Percentiles rank a stretch among this genome's conserved stretches.
phyloP scores from a whole-genome alignment of 2,797 vertebrate species.

The Tenualosa ilisha region DNA sequence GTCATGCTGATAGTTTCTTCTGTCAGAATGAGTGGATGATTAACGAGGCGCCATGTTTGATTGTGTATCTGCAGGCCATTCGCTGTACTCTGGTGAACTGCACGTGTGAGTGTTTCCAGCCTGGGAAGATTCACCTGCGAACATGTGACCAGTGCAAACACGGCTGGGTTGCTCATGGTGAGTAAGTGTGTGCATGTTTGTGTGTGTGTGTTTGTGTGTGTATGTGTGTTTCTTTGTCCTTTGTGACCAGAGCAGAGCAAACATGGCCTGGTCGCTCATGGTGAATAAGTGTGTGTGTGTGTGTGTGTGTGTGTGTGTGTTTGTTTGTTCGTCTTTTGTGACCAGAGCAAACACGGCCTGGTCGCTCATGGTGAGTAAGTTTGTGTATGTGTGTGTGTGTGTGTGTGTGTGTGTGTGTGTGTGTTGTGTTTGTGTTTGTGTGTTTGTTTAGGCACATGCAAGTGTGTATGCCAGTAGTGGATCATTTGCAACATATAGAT shows the following conservation, averaged over 20 bases:
- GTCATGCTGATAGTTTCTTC: not conserved
- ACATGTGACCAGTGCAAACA: conserved; percentile 99
- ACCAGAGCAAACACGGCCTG: too few species aligned
- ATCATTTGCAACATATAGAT: too few species aligned
- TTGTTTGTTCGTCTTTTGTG: not conserved
- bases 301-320: not conserved
- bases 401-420: conserved; percentile 28
- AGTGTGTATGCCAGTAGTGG: not conserved
- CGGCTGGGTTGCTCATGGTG: conserved; percentile 98
- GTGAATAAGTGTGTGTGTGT: conserved; percentile 8
- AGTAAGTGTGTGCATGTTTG: conserved; percentile 53
- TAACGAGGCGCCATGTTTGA: conserved; percentile 34
- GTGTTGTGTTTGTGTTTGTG: not conserved
- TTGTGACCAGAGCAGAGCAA: too few species aligned
- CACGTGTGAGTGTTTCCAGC: conserved; percentile 99
- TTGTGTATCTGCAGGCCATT: conserved; percentile 83
- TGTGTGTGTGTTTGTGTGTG: conserved; percentile 28
- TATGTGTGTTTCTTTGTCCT: not conserved
- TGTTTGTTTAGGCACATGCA: not conserved
- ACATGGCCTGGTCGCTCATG: too few species aligned
- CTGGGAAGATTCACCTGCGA: conserved; percentile 97
- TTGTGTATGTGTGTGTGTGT: too few species aligned
- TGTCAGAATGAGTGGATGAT: not conserved
- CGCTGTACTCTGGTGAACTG: conserved; percentile 99
- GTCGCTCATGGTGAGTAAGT: not conserved